Evolutionary conservation across 2,888 invertebrate species (phyloP).

Genomic region (Drosophila seclusa): DNA sequence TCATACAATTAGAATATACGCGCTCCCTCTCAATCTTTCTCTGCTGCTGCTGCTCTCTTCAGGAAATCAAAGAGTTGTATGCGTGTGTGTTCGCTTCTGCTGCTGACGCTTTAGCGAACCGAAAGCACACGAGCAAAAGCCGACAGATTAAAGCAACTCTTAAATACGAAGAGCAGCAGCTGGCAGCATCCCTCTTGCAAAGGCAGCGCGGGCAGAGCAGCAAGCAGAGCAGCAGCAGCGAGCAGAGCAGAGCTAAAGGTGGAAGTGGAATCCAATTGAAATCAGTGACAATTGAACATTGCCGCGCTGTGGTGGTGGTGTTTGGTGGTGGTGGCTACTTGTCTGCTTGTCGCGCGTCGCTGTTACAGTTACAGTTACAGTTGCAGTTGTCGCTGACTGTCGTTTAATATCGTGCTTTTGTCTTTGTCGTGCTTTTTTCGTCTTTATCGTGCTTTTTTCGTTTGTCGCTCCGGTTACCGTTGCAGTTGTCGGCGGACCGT

Average conservation of each 20-base stretch:
- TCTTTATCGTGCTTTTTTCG: conserved; percentile 14
- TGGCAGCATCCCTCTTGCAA: conserved; percentile 36
- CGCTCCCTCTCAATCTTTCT: not conserved
- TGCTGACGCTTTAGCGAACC: not conserved
- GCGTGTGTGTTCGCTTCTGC: not conserved
- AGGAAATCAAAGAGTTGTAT: conserved; percentile 26
- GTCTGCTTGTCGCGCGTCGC: conserved; percentile 23
- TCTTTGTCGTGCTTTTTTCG: not conserved
- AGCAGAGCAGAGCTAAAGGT: conserved; percentile 17
- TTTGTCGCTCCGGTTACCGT: conserved; percentile 9
- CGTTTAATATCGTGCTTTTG: not conserved
- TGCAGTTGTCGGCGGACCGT: conserved; percentile 38
- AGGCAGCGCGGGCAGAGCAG: not conserved
- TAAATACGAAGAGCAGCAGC: not conserved
- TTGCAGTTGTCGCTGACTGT: conserved; percentile 29
- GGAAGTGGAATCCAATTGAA: conserved; percentile 53
- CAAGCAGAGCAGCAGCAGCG: not conserved
- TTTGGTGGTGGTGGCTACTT: conserved; percentile 43
- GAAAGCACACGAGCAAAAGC: not conserved
- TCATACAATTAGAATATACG: not conserved
- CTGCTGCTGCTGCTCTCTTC: not conserved
- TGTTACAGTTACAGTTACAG: conserved; percentile 38
- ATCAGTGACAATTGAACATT: conserved; percentile 74
- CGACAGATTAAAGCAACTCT: not conserved
- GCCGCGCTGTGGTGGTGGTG: conserved; percentile 64